Percentiles rank a stretch among this genome's conserved stretches.
These are phyloP conservation scores for Thamnophis elegans DNA, from an alignment of 2,797 vertebrate species.

Conservation along the genomic window DNA sequence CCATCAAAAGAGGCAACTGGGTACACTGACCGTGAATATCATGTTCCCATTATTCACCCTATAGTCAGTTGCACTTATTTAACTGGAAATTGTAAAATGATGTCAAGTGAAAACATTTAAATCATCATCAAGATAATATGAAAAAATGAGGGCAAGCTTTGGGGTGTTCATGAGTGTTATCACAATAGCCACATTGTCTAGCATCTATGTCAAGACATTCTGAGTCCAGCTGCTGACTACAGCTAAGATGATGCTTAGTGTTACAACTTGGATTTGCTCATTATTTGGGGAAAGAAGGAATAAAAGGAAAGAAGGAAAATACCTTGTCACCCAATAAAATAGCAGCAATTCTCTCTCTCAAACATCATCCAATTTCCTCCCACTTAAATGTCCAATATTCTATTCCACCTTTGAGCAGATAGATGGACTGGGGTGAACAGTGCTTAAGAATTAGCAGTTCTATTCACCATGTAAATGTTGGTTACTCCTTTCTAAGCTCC, in stretches of 20 bases:
- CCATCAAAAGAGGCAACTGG: background rate
- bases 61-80: background rate
- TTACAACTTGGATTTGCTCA: background rate
- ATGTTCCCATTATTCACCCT: background rate
- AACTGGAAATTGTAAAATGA: background rate
- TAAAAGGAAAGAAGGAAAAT: background rate
- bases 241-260: background rate
- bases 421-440: background rate
- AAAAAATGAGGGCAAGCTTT: background rate
- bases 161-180: background rate
- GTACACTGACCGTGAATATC: background rate
- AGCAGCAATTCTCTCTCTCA: background rate
- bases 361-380: background rate
- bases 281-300: background rate
- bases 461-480: background rate
- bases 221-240: background rate
- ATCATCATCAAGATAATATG: background rate
- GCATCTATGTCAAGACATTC: background rate
- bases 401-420: background rate
- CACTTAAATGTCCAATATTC: background rate
- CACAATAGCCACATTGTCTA: background rate
- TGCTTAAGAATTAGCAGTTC: background rate
- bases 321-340: background rate
- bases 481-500: background rate
- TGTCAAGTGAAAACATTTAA: background rate